A percentile compares a stretch with the other conserved stretches of the same genome.
Evolutionary conservation across 2,888 invertebrate genomes (phyloP).

Genomic region (Kuschelorhynchus macadamiae): DNA sequence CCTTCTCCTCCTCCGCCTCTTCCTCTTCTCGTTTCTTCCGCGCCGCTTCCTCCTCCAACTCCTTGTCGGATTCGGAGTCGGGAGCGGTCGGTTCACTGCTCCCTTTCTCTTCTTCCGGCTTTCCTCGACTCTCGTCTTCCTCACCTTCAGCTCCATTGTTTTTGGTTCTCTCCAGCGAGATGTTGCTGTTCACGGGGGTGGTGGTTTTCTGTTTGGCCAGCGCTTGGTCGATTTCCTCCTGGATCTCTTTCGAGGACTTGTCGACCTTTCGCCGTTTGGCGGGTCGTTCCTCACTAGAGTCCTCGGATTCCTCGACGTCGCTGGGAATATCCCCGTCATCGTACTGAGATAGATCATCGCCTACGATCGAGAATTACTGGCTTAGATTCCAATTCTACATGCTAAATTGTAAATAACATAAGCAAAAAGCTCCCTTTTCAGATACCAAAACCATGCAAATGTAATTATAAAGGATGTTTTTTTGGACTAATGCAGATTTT

Average conservation of each 20-base stretch:
- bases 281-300: constrained; percentile 51
- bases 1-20: constrained; percentile 16
- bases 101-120: constrained; percentile 37
- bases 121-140: constrained; percentile 49
- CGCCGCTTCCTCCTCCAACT: constrained; percentile 16
- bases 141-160: constrained; percentile 1
- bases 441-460: too few relatives aligned
- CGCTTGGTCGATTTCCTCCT: constrained; percentile 44
- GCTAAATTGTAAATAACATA: too few relatives aligned
- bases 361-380: too few relatives aligned
- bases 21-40: too few relatives aligned
- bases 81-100: constrained; percentile 23
- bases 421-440: too few relatives aligned
- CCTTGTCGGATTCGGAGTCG: constrained; percentile 7
- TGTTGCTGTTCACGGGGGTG: too few relatives aligned
- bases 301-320: constrained; percentile 59
- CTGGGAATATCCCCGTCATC: constrained; percentile 48
- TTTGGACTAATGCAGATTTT: too few relatives aligned
- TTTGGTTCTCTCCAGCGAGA: too few relatives aligned
- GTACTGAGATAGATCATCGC: constrained; percentile 39
- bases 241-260: constrained; percentile 36
- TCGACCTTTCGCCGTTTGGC: constrained; percentile 52
- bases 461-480: too few relatives aligned
- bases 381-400: too few relatives aligned
- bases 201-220: constrained; percentile 23